Evolutionary conservation across 2,113 vertebrate genomes (phyloP), one percentile per base, ranked within the genome.

Genomic region (Pseudorhombus dupliciocellatus): DNA sequence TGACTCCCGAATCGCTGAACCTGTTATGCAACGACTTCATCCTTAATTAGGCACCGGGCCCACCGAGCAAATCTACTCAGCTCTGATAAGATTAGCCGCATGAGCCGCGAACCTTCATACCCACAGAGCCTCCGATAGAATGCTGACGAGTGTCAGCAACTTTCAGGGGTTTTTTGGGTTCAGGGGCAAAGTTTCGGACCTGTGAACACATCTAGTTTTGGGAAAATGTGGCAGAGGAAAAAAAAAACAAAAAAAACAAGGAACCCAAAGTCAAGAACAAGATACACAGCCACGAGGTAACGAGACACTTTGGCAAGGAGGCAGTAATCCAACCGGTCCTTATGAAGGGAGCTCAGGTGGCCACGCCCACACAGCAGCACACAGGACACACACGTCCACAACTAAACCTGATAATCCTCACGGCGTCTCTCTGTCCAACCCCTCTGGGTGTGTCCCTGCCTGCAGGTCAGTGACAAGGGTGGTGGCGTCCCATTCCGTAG

Each of bases 401-500:
- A 48, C 46, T 20, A 7, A 15, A 46, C 1, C 11, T 34, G 8
- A 34, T 11, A 0, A 37, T 37, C 34, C 34, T 37, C 10, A 37
- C 2, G 34, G 12, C 44, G 15, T 37, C 37, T 24, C 14, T 21
- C 18, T 59, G 7, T 53, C n/a, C 25, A 9, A 11, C 2, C 5
- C 30, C 28, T 59, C 4, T 65, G 30, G 25, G 5, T 73, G 26
- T 68, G 9, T 60, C 4, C 42, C 14, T 4, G 18, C 24, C 57
- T 59, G 54, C 53, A 98, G 97, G 95, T 97, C 93, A 97, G 95
- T 15, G 97, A 98, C 93, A 91, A 89, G 71, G 97, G 97, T 0
- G 93, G 96, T 6, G 97, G 96, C 0, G 96, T 98, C 37, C 95
- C 97, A 2, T 93, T 95, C 73, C 89, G 97, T 9, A 96, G 95